phyloP scores from a whole-genome alignment of 2,888 invertebrate genomes.

The Cheilosia impressa region DNA sequence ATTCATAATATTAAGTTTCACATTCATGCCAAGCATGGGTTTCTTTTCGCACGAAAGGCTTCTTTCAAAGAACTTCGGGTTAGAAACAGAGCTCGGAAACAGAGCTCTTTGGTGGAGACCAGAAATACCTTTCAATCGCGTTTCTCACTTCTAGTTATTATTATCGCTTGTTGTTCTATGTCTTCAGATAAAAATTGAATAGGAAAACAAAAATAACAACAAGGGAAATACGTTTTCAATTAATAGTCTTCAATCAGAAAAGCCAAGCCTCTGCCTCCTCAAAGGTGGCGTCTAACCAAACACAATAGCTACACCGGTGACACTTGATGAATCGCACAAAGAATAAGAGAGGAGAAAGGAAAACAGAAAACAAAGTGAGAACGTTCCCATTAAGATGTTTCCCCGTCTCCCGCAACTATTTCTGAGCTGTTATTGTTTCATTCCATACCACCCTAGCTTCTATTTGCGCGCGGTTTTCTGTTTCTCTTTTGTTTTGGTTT shows the following conservation, averaged over 20 bases:
- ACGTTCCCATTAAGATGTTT: conserved; percentile 23
- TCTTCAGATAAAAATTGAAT: conserved; percentile 4
- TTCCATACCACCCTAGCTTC: conserved; percentile 8
- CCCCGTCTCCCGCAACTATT: conserved; percentile 10
- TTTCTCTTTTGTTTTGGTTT: not conserved
- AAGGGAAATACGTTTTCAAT: conserved; percentile 35
- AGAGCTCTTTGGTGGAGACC: conserved; percentile 6
- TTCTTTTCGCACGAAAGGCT: too few species aligned
- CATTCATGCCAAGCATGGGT: too few species aligned
- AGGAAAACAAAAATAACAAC: not conserved
- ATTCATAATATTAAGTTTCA: too few species aligned
- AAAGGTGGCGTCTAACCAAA: conserved; percentile 21
- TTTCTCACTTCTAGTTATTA: not conserved
- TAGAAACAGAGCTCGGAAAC: conserved; percentile 3
- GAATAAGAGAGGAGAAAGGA: not conserved
- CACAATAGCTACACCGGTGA: conserved; percentile 28
- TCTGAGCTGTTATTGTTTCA: conserved; percentile 20
- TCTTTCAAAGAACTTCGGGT: too few species aligned
- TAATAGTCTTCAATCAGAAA: conserved; percentile 37
- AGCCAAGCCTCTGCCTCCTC: not conserved
- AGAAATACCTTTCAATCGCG: conserved; percentile 16
- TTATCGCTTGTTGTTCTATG: conserved; percentile 26
- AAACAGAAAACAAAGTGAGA: conserved; percentile 20
- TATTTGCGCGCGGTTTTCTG: conserved; percentile 5
- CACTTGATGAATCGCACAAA: conserved; percentile 44